These are phyloP conservation scores for Cataglyphis altisquamis DNA, from an alignment of 2,888 invertebrate species.

Conservation along the genomic window DNA sequence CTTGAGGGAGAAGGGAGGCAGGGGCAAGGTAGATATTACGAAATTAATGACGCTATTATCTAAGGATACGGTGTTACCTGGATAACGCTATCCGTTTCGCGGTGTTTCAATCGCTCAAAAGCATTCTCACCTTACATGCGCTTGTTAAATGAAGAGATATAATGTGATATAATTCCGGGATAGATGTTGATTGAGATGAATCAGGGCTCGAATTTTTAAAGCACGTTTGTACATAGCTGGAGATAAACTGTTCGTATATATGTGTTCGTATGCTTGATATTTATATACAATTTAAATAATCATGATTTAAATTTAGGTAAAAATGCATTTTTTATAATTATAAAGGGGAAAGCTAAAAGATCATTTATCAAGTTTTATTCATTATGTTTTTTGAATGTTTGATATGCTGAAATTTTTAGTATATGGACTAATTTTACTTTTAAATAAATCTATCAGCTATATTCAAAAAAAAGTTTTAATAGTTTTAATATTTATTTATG, in stretches of 20 bases:
- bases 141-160: not conserved
- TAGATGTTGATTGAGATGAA: not conserved
- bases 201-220: not conserved
- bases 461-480: not conserved
- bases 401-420: not conserved
- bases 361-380: not conserved
- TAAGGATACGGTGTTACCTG: slow-evolving; percentile 29
- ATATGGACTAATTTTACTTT: not conserved
- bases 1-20: not conserved
- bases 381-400: not conserved
- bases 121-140: not conserved
- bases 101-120: slow-evolving; percentile 24
- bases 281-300: not conserved
- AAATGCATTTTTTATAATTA: not conserved
- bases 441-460: not conserved
- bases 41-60: slow-evolving; percentile 57
- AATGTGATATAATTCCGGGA: not conserved
- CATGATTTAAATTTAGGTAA: not conserved
- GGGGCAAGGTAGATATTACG: slow-evolving; percentile 39
- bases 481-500: not conserved
- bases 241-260: not conserved
- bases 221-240: not conserved
- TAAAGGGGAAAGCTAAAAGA: not conserved
- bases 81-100: slow-evolving; percentile 42
- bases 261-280: not conserved